Percentiles rank a stretch among this genome's conserved stretches.
phyloP scores from a whole-genome alignment of 2,888 invertebrate genomes.

The Drosophila parthenogenetica region DNA sequence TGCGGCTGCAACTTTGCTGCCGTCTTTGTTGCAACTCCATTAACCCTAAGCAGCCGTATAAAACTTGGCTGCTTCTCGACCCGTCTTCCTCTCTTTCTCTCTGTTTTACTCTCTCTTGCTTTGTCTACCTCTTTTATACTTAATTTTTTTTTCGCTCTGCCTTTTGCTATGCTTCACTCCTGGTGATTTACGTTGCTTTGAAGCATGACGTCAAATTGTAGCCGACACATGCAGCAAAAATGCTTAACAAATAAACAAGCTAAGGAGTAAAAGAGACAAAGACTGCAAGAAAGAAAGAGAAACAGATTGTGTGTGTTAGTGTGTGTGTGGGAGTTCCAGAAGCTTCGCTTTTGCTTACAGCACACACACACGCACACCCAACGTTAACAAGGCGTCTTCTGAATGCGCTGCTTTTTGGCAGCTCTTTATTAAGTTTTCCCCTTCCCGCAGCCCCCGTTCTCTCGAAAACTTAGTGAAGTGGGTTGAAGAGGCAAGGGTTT shows the following conservation, averaged over 20 bases:
- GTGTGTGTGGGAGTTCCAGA: constrained; percentile 56
- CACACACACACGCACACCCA: constrained; percentile 26
- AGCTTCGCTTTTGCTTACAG: constrained; percentile 29
- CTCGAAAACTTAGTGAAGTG: background rate
- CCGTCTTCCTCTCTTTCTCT: constrained; percentile 1
- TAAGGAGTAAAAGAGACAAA: constrained; percentile 30
- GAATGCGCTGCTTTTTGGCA: constrained; percentile 67
- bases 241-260: constrained; percentile 66
- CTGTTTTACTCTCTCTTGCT: constrained; percentile 1
- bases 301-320: constrained; percentile 5
- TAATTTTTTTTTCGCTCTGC: constrained; percentile 7
- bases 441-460: background rate
- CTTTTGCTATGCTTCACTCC: constrained; percentile 30
- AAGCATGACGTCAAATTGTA: constrained; percentile 77
- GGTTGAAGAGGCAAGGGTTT: constrained; percentile 27
- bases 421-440: constrained; percentile 72
- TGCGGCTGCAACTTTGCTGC: constrained; percentile 57
- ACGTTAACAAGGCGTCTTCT: constrained; percentile 59
- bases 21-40: constrained; percentile 71
- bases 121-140: constrained; percentile 8
- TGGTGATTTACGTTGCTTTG: constrained; percentile 71
- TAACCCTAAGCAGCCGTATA: constrained; percentile 61
- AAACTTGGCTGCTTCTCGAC: constrained; percentile 26
- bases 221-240: constrained; percentile 51
- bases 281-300: constrained; percentile 20